Percentiles rank a stretch among this genome's conserved stretches.
phyloP scores from a whole-genome alignment of 2,113 vertebrate genomes.

The Microcebus lehilahytsara region DNA sequence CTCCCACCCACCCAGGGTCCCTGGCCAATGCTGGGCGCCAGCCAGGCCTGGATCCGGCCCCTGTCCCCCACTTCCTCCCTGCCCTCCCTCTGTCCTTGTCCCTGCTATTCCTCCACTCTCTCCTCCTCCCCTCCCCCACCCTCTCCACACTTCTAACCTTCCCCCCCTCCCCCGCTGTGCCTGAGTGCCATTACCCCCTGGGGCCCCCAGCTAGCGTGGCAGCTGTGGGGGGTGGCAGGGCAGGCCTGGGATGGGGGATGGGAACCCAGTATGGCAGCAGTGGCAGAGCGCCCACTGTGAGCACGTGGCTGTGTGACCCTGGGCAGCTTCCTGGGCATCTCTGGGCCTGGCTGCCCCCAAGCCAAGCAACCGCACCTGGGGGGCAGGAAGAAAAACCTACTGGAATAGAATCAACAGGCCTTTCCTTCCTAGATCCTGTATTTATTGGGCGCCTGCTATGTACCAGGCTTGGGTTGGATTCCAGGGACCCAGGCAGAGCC shows the following conservation, averaged over 20 bases:
- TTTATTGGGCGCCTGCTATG: not conserved
- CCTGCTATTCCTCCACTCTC: not conserved
- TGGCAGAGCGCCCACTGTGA: fast-evolving
- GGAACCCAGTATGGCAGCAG: not conserved
- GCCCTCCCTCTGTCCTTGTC: not conserved
- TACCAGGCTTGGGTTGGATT: not conserved
- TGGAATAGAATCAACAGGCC: too few species aligned
- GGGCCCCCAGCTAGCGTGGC: not conserved
- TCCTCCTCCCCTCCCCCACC: not conserved
- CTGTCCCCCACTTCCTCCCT: not conserved
- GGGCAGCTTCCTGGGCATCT: not conserved
- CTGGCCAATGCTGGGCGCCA: not conserved
- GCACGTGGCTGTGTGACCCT: not conserved
- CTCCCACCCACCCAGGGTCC: not conserved
- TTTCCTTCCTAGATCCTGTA: not conserved
- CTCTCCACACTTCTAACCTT: not conserved
- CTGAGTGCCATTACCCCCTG: not conserved
- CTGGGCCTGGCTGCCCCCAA: not conserved
- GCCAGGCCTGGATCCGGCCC: conserved; percentile 14
- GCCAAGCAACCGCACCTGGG: not conserved
- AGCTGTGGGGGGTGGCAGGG: not conserved
- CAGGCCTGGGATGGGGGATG: not conserved
- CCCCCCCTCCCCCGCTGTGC: not conserved
- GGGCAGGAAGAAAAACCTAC: too few species aligned
- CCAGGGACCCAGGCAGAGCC: not conserved